phyloP scores from a whole-genome alignment of 2,888 invertebrate genomes.

The Proisotoma minuta region DNA sequence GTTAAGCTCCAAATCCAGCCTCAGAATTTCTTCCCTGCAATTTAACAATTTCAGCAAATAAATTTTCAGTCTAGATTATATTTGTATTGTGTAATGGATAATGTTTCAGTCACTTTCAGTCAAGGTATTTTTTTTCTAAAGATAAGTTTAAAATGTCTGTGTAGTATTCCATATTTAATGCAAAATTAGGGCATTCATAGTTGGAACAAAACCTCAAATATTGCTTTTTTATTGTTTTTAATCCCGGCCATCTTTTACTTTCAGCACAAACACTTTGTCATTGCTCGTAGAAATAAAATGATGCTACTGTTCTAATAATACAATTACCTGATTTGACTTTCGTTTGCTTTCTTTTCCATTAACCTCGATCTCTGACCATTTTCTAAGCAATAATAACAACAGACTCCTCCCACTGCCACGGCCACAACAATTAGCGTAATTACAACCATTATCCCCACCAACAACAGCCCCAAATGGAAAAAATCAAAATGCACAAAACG shows the following conservation, averaged over 20 bases:
- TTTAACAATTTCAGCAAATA: neutral
- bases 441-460: conserved; percentile 33
- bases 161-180: no score
- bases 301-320: no score
- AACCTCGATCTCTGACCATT: conserved; percentile 10
- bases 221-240: no score
- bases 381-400: conserved; percentile 38
- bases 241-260: no score
- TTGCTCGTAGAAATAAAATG: no score
- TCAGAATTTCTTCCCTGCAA: conserved; percentile 19
- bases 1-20: conserved; percentile 18
- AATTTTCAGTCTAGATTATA: neutral
- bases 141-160: no score
- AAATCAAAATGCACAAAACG: conserved; percentile 17
- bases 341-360: neutral
- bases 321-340: neutral
- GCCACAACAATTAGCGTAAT: conserved; percentile 35
- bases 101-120: no score
- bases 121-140: no score
- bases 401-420: conserved; percentile 33
- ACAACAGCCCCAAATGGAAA: conserved; percentile 33
- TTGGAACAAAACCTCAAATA: no score
- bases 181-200: no score
- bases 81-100: no score
- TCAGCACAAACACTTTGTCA: no score